A percentile compares a stretch with the other conserved stretches of the same genome.
phyloP scores from a whole-genome alignment of 2,888 invertebrate genomes.

The Caenorhabditis doughertyi region DNA sequence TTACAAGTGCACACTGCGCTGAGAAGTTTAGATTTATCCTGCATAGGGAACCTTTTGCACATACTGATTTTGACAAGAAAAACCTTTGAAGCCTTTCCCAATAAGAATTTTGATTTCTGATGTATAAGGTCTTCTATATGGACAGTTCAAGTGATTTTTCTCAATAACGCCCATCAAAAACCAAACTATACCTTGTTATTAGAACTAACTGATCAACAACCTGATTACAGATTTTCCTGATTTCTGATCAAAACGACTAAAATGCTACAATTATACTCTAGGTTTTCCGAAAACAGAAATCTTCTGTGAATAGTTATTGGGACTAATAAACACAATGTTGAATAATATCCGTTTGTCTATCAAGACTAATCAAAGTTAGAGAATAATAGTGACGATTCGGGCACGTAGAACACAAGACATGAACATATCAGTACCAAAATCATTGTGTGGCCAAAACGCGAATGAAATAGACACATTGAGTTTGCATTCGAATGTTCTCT shows the following conservation, averaged over 20 bases:
- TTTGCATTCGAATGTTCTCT: constrained; percentile 5
- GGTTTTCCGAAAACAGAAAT: not conserved
- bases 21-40: not conserved
- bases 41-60: not conserved
- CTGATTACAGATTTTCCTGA: not conserved
- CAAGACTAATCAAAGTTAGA: no score
- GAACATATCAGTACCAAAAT: no score
- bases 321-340: no score
- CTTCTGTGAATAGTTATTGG: no score
- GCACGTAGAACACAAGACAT: no score
- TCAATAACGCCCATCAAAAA: not conserved
- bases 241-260: constrained; percentile 1
- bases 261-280: not conserved
- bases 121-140: not conserved
- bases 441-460: no score
- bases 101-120: not conserved
- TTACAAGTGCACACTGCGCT: not conserved
- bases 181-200: constrained; percentile 18
- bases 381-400: no score
- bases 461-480: constrained; percentile 8
- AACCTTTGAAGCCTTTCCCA: not conserved
- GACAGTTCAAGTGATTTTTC: not conserved
- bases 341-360: no score
- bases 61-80: no score
- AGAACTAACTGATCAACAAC: not conserved